Percentiles rank a stretch among this genome's conserved stretches.
phyloP scores from a whole-genome alignment of 2,888 invertebrate species.

The Cetonia aurata region DNA sequence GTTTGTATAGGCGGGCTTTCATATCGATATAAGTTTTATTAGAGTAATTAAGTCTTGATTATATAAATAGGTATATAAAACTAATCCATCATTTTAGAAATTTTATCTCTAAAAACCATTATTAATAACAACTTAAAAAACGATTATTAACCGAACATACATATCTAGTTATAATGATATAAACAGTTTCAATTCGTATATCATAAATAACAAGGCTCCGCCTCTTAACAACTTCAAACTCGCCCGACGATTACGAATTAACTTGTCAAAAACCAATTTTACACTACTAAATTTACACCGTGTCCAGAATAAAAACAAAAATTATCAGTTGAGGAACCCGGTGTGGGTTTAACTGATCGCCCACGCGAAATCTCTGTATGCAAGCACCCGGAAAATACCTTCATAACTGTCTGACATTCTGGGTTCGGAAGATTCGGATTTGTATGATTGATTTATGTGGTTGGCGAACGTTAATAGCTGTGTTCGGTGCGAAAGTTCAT shows the following conservation, averaged over 20 bases:
- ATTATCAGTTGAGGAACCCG: neutral
- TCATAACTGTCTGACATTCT: no score
- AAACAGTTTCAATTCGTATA: no score
- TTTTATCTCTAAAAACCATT: no score
- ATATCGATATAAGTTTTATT: no score
- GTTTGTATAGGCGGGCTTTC: no score
- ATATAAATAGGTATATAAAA: no score
- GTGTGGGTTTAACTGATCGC: slow-evolving; percentile 5
- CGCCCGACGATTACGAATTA: slow-evolving; percentile 18
- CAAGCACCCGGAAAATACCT: neutral
- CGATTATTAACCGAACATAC: no score
- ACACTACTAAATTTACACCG: slow-evolving; percentile 19
- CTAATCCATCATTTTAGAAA: no score
- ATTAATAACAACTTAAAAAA: no score
- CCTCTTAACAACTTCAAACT: neutral
- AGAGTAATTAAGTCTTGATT: no score
- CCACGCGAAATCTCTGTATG: neutral
- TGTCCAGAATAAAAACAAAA: neutral
- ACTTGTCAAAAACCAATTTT: slow-evolving; percentile 31
- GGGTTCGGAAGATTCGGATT: neutral
- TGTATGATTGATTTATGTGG: slow-evolving; percentile 30
- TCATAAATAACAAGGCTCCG: no score
- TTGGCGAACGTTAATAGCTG: slow-evolving; percentile 19
- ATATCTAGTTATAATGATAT: no score
- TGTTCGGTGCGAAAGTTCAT: slow-evolving; percentile 10